Percentiles rank a stretch among this genome's conserved stretches.
These are phyloP conservation scores for Phainopepla nitens DNA, from an alignment of 2,113 vertebrate species.

Conservation along the genomic window DNA sequence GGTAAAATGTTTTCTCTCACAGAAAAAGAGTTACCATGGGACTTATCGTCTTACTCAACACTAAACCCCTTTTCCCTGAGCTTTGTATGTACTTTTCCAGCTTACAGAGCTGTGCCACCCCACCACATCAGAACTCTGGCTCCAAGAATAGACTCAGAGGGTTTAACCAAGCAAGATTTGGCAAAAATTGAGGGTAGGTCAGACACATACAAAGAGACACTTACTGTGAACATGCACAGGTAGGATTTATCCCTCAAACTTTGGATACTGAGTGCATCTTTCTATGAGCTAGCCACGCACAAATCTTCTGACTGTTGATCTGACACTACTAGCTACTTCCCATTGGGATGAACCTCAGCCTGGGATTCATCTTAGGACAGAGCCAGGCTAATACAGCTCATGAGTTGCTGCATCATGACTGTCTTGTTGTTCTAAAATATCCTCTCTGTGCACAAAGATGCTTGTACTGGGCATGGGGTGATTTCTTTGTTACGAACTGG, in stretches of 20 bases:
- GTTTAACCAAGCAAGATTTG: background rate
- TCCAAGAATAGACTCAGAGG: background rate
- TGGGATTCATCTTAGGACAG: background rate
- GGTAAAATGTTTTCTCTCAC: background rate
- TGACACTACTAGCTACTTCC: background rate
- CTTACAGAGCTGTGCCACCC: background rate
- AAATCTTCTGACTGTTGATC: background rate
- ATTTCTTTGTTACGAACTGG: background rate
- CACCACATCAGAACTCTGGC: background rate
- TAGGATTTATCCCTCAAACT: background rate
- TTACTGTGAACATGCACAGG: background rate
- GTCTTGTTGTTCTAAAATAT: background rate
- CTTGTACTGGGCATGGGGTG: background rate
- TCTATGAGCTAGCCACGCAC: background rate
- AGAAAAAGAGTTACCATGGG: background rate
- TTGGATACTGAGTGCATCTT: background rate
- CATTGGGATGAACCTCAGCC: background rate
- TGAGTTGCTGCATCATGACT: background rate
- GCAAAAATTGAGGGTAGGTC: background rate
- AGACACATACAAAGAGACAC: background rate
- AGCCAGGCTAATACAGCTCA: background rate
- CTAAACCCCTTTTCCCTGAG: background rate
- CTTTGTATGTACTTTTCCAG: background rate
- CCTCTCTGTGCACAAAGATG: background rate
- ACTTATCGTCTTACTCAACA: background rate